A percentile compares a stretch with the other conserved stretches of the same genome.
Conservation (phyloP, 35 echinoderm and acorn worm genomes). For the Patiria miniata region DNA sequence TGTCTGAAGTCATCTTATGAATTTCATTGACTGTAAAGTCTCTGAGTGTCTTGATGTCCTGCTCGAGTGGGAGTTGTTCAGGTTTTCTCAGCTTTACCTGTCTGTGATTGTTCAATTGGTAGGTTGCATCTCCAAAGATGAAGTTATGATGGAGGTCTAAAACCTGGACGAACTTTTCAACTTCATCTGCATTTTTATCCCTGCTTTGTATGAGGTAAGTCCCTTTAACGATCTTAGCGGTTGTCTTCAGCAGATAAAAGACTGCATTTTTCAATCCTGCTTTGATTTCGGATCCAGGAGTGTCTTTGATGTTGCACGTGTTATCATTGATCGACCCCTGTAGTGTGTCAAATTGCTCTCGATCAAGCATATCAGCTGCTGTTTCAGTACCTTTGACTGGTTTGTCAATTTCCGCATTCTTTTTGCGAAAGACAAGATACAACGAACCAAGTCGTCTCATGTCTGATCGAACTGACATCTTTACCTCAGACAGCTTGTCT, state of each 20-base stretch:
- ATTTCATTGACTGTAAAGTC: conserved; percentile 2
- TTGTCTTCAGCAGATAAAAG: conserved; percentile 28
- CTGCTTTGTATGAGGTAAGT: conserved; percentile 1
- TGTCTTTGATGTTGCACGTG: background rate
- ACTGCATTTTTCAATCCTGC: conserved; percentile 17
- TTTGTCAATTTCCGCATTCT: too few relatives aligned
- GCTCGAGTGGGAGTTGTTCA: conserved; percentile 1
- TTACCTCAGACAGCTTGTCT: too few relatives aligned
- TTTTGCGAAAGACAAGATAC: too few relatives aligned
- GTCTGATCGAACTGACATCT: too few relatives aligned
- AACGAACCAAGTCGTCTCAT: too few relatives aligned
- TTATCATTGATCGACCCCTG: background rate
- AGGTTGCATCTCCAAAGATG: conserved; percentile 43
- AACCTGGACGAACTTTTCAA: conserved; percentile 36
- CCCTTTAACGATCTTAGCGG: conserved; percentile 23
- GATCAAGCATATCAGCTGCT: conserved; percentile 30
- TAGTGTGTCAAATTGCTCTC: background rate
- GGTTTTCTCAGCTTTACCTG: conserved; percentile 31
- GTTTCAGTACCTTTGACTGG: background rate
- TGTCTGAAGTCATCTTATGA: background rate
- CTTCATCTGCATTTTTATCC: conserved; percentile 30
- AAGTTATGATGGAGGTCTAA: conserved; percentile 19
- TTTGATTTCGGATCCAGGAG: conserved; percentile 18
- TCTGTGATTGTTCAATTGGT: conserved; percentile 36
- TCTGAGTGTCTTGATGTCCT: background rate